phyloP scores from a whole-genome alignment of 53 echinoderm and acorn worm genomes.

The Temnopleurus reevesii region DNA sequence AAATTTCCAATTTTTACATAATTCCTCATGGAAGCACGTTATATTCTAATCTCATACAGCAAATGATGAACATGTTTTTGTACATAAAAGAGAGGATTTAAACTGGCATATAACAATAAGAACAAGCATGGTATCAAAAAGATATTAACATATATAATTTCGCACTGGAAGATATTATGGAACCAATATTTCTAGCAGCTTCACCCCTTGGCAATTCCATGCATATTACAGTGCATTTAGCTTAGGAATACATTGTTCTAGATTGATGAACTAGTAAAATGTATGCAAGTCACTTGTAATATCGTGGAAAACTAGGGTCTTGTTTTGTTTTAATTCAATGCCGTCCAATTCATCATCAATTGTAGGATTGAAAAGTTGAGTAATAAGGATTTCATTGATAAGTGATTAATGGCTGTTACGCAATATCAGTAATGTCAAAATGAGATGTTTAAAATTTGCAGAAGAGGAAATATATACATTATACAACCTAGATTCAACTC shows the following conservation, averaged over 20 bases:
- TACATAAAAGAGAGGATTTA: neutral
- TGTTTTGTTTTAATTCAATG: too few species aligned
- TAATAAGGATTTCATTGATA: too few species aligned
- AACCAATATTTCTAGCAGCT: neutral
- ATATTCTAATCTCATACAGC: slow-evolving; percentile 39
- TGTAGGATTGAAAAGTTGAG: too few species aligned
- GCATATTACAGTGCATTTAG: too few species aligned
- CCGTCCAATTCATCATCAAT: too few species aligned
- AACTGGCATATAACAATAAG: neutral
- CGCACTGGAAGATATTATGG: neutral
- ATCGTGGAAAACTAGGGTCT: too few species aligned
- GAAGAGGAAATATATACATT: neutral
- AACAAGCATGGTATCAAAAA: neutral
- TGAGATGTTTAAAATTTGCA: neutral
- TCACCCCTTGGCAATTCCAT: neutral
- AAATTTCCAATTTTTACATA: neutral
- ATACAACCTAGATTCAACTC: neutral
- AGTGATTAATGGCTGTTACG: too few species aligned
- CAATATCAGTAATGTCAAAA: neutral
- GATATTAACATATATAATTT: neutral
- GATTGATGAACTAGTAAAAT: too few species aligned
- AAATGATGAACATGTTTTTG: slow-evolving; percentile 9
- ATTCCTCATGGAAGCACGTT: slow-evolving; percentile 45
- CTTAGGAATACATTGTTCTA: too few species aligned
- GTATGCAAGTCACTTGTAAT: too few species aligned